Conservation (phyloP, 2,113 vertebrate genomes). For the Petroica traversi region DNA sequence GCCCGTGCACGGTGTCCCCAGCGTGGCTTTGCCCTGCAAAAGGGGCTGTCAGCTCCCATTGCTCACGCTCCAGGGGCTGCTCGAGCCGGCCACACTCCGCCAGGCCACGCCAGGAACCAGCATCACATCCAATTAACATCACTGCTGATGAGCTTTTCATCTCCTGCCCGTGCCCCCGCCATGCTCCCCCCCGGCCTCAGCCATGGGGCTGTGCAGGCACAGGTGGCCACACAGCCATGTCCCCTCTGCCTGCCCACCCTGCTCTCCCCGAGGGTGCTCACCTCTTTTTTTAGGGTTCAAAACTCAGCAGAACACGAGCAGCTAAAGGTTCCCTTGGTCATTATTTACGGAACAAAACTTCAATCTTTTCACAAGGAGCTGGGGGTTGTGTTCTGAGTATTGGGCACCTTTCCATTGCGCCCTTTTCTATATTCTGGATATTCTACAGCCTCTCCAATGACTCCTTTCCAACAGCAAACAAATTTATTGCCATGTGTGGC, state of each 20-base stretch:
- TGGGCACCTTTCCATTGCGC: background rate
- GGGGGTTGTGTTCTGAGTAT: background rate
- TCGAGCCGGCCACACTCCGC: background rate
- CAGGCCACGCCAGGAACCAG: background rate
- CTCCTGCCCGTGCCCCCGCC: background rate
- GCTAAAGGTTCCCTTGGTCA: background rate
- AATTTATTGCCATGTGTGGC: background rate
- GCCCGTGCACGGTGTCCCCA: fast-evolving
- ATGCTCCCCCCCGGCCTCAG: too few relatives aligned
- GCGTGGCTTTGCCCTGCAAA: background rate
- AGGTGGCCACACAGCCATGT: fast-evolving
- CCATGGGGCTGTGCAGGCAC: background rate
- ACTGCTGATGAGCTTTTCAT: background rate
- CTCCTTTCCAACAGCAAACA: background rate
- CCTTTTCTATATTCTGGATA: background rate
- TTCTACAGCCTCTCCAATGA: background rate
- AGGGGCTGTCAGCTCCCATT: conserved; percentile 3
- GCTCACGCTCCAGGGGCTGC: background rate
- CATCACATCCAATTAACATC: background rate
- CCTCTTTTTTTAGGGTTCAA: background rate
- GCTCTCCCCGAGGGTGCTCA: background rate
- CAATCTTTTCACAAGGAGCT: background rate
- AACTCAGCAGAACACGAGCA: background rate
- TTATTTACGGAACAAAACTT: background rate
- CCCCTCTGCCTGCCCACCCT: background rate